Evolutionary conservation across 1,140 invertebrate genomes (phyloP).

Genomic region (Scylla paramamosain): DNA sequence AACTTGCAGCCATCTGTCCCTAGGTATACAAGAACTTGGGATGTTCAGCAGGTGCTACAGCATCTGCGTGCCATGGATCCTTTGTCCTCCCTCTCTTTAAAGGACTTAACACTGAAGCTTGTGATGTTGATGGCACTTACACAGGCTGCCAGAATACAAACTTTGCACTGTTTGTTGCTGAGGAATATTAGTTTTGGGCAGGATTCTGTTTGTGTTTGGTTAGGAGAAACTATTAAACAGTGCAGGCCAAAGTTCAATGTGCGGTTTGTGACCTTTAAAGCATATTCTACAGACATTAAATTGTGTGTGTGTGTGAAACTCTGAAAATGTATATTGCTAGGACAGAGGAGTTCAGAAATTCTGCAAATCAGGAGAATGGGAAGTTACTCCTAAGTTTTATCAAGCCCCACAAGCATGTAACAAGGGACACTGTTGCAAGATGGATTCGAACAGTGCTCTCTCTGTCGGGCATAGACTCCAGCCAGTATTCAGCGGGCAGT

Average conservation of each 20-base stretch:
- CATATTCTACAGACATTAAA: not conserved
- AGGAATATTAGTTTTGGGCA: not conserved
- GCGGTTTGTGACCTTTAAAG: not conserved
- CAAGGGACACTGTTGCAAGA: conserved; percentile 18
- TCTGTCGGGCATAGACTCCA: conserved; percentile 6
- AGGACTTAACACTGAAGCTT: conserved; percentile 25
- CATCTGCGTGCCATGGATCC: not conserved
- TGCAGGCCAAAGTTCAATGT: not conserved
- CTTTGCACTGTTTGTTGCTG: not conserved
- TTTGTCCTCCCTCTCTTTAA: not conserved
- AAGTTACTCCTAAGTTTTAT: not conserved
- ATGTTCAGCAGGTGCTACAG: not conserved
- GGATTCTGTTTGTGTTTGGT: not conserved
- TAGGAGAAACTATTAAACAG: conserved; percentile 13
- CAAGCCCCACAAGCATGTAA: not conserved
- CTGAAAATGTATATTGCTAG: not conserved
- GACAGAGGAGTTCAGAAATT: not conserved
- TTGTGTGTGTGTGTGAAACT: not conserved
- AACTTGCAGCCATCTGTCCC: not conserved
- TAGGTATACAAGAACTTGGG: conserved; percentile 16
- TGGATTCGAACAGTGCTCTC: not conserved
- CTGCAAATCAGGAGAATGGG: too few species aligned
- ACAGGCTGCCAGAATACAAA: conserved; percentile 7
- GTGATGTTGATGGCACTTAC: conserved; percentile 38
- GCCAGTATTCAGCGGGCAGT: not conserved